These are phyloP conservation scores for Archivesica marissinica DNA, from an alignment of 1,140 invertebrate species.

Conservation along the genomic window DNA sequence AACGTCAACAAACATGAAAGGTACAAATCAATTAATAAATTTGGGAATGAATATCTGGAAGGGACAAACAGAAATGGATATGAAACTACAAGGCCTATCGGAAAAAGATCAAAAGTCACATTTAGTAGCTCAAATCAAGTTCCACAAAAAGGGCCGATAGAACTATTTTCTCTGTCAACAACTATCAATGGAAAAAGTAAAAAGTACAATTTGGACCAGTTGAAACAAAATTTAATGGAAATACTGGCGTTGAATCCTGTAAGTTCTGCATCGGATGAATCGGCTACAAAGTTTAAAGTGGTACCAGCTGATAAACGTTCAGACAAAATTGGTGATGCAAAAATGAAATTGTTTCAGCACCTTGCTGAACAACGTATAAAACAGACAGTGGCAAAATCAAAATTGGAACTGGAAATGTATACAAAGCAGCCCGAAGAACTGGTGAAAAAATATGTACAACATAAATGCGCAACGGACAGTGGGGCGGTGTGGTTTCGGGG, in stretches of 20 bases:
- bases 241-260: background rate
- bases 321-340: background rate
- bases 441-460: background rate
- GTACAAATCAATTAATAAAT: background rate
- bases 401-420: background rate
- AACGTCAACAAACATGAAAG: too few relatives aligned
- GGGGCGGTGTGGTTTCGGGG: background rate
- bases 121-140: background rate
- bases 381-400: background rate
- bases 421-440: background rate
- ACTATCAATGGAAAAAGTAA: background rate
- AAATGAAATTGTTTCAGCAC: background rate
- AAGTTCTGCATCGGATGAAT: background rate
- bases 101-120: background rate
- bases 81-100: background rate
- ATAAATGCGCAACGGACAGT: background rate
- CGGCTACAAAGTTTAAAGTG: background rate
- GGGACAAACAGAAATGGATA: background rate
- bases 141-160: background rate
- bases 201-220: background rate
- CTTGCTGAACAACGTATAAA: background rate
- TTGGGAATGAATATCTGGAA: background rate
- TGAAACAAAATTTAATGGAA: background rate
- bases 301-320: background rate
- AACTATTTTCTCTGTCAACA: background rate